These are phyloP conservation scores for Entomyzon cyanotis DNA, from an alignment of 2,113 vertebrate genomes.

Conservation along the genomic window DNA sequence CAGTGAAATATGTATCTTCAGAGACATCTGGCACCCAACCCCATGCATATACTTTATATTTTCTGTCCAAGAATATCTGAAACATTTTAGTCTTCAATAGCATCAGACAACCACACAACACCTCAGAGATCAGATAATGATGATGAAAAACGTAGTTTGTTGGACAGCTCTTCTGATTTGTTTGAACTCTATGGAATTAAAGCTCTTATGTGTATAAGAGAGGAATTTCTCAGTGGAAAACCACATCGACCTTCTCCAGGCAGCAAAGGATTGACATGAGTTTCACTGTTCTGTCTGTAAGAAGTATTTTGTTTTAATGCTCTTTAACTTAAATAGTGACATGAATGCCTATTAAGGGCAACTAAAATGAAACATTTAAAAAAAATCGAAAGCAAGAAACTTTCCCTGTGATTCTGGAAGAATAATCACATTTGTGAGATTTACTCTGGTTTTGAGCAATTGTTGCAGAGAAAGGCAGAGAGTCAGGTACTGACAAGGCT, in stretches of 20 bases:
- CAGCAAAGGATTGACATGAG: neutral
- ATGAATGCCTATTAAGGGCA: neutral
- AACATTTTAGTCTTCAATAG: neutral
- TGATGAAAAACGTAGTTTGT: neutral
- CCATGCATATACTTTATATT: neutral
- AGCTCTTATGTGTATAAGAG: neutral
- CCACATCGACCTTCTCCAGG: neutral
- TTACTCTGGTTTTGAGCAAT: neutral
- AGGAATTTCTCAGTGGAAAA: neutral
- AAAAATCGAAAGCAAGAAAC: neutral
- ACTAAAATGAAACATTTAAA: neutral
- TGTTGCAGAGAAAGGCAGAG: neutral
- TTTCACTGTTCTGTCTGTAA: neutral
- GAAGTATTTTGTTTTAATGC: neutral
- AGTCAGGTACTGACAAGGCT: neutral
- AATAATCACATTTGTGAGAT: neutral
- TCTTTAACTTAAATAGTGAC: neutral
- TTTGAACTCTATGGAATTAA: neutral
- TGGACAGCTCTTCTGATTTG: neutral
- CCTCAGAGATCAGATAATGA: slow-evolving; percentile 22
- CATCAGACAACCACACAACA: neutral
- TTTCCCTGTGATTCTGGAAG: neutral
- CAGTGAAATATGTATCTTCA: neutral
- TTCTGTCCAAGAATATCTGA: neutral
- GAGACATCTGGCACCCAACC: neutral